Evolutionary conservation across 2,888 invertebrate genomes (phyloP).

Genomic region (Elmis aenea): DNA sequence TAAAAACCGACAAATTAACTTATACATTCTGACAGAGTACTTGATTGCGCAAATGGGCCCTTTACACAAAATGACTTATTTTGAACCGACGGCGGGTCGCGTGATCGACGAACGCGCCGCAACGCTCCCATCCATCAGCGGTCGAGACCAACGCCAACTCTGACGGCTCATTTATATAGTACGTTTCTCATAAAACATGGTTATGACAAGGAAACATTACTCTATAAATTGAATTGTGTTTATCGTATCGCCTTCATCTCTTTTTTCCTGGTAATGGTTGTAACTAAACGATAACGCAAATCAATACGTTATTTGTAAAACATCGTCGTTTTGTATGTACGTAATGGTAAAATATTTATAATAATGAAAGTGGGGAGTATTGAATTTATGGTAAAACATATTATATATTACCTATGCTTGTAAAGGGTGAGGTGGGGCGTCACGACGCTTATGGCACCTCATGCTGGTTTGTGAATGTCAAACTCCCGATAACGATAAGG

Average conservation of each 20-base stretch:
- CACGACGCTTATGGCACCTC: constrained; percentile 31
- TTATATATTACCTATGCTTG: constrained; percentile 14
- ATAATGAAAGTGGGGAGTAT: too few species aligned
- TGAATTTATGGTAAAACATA: constrained; percentile 8
- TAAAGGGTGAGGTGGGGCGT: constrained; percentile 22
- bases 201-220: too few species aligned
- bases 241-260: too few species aligned
- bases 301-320: too few species aligned
- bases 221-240: too few species aligned
- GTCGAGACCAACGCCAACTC: constrained; percentile 22
- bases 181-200: constrained; percentile 16
- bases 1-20: constrained; percentile 22
- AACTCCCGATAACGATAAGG: constrained; percentile 45
- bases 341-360: too few species aligned
- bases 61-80: constrained; percentile 23
- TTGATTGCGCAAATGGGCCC: constrained; percentile 16
- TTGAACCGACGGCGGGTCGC: constrained; percentile 19
- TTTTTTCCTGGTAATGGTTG: too few species aligned
- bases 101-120: constrained; percentile 19
- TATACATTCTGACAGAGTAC: constrained; percentile 21
- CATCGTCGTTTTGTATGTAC: too few species aligned
- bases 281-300: too few species aligned
- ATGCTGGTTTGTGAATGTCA: constrained; percentile 35
- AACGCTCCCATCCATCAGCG: constrained; percentile 24
- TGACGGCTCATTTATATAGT: constrained; percentile 25